These are phyloP conservation scores for Corythornis cristatus DNA, from an alignment of 2,113 vertebrate species.

Conservation along the genomic window DNA sequence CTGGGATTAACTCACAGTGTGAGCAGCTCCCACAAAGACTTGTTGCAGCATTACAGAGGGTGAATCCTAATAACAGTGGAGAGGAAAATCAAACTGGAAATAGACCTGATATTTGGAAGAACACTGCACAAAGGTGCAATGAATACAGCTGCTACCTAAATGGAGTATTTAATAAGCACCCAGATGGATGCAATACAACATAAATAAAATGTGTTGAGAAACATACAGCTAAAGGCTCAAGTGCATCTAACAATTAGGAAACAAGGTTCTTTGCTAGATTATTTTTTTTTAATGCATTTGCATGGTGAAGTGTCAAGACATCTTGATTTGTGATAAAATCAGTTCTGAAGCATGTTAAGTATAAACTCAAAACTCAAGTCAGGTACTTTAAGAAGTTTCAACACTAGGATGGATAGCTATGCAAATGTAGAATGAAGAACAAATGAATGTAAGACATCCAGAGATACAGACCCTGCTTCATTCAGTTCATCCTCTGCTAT, in stretches of 20 bases:
- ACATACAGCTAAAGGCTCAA: not conserved
- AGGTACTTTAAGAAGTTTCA: not conserved
- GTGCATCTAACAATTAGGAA: not conserved
- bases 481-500: not conserved
- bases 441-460: not conserved
- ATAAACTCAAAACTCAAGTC: not conserved
- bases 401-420: not conserved
- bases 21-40: not conserved
- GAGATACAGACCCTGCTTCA: not conserved
- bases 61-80: not conserved
- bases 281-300: not conserved
- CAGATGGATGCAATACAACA: not conserved
- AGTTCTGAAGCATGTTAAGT: not conserved
- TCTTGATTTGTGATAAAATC: not conserved
- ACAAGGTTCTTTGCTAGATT: not conserved
- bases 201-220: not conserved
- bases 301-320: not conserved
- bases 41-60: not conserved
- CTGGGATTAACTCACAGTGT: not conserved
- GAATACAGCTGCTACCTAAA: not conserved
- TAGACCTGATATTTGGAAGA: rapidly evolving
- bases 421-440: not conserved
- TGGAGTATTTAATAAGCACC: not conserved
- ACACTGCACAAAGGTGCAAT: not conserved
- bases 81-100: not conserved